A percentile compares a stretch with the other conserved stretches of the same genome.
Evolutionary conservation across 2,113 vertebrate genomes (phyloP).

Genomic region (Anarhynchus alexandrinus): DNA sequence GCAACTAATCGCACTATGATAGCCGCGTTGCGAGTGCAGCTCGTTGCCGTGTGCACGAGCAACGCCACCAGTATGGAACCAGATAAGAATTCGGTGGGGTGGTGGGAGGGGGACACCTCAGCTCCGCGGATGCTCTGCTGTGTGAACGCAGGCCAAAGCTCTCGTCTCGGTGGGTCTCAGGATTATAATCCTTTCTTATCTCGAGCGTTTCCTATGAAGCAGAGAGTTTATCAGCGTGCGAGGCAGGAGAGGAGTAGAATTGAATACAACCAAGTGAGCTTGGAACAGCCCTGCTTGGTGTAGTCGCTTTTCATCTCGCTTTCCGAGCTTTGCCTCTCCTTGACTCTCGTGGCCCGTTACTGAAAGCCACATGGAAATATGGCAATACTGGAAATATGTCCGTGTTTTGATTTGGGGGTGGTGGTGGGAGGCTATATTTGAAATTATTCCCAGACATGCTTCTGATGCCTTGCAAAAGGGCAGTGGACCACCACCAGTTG

Average conservation of each 20-base stretch:
- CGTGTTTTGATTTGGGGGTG: not conserved
- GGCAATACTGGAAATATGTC: not conserved
- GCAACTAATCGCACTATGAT: slow-evolving; percentile 36
- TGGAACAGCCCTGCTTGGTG: not conserved
- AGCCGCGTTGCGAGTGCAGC: not conserved
- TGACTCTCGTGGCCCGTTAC: not conserved
- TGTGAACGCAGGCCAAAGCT: not conserved
- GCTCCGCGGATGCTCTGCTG: not conserved
- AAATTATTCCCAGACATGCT: too few species aligned
- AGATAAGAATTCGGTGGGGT: not conserved
- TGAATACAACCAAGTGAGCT: not conserved
- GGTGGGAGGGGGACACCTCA: not conserved
- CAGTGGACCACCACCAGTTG: fast-evolving
- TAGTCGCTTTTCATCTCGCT: not conserved
- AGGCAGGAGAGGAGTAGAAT: not conserved
- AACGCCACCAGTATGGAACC: not conserved
- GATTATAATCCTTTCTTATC: not conserved
- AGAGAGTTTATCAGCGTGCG: not conserved
- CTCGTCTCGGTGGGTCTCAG: not conserved
- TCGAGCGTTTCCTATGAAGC: not conserved
- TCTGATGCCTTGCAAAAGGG: not conserved
- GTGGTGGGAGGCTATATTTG: fast-evolving
- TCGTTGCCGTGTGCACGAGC: not conserved
- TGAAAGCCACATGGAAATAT: not conserved
- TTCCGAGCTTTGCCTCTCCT: not conserved